Base-by-base conservation (phyloP, 2,113 vertebrate species). In the Melanocharis versteri region DNA sequence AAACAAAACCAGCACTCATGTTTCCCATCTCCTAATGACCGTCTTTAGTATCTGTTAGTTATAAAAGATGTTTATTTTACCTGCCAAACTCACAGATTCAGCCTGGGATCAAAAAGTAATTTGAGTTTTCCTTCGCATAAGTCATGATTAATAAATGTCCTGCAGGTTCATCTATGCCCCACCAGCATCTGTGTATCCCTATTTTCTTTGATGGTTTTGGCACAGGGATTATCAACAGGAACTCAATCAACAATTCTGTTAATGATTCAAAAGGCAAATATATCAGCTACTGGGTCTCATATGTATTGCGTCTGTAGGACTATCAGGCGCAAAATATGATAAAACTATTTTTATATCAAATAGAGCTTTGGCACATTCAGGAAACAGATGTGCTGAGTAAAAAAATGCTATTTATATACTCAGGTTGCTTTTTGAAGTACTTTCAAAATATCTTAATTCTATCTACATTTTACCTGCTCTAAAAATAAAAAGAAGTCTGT, bases 181-280 rank as follows among this genome's bases (percentile, higher is more conserved):
- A 94, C 80, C 95, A 97, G 94, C 94, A 95, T 94, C 94, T 93
- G 76, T 96, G 87, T 96, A 87, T 93, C 94, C 89, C 94, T 96
- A 91, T 91, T 91, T 94, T 96, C 93, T 94, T 91, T 94, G 91
- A 96, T 96, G 94, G 53, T 90, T 96, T 97, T 97, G 94, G 91
- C 93, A 93, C 89, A 96, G 89, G 87, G 81, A 87, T 93, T 95
- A 97, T 57, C 94, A 97, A 96, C 91, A 91, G 95, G 89, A 97
- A 95, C 87, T 95, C 93, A 94, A 89, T 93, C 91, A 97, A 95
- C 84, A 95, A 94, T 96, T 96, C 93, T 95, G 93, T 97, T 97
- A 94, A 97, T 95, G 94, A 97, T 96, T 96, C 91, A 96, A 96
- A 94, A 97, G 93, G 93, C 91, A 97, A 96, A 96, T 96, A 83